phyloP scores from a whole-genome alignment of 2,888 invertebrate species.

The Epinotia ramella region DNA sequence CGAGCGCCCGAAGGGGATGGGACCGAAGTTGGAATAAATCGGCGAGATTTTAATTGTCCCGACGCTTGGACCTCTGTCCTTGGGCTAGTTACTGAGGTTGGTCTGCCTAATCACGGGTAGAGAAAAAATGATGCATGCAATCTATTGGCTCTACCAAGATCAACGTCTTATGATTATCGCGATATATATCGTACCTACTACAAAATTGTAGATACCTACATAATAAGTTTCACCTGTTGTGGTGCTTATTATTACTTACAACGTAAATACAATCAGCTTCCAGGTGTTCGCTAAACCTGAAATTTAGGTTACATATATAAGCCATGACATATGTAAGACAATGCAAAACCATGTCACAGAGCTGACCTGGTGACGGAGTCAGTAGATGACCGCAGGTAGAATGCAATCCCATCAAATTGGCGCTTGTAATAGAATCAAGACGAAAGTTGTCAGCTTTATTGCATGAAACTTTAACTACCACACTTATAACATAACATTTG shows the following conservation, averaged over 20 bases:
- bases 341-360: too few relatives aligned
- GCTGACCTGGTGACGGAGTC: background rate
- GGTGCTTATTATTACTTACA: background rate
- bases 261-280: background rate
- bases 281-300: background rate
- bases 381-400: background rate
- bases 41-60: background rate
- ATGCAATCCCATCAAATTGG: background rate
- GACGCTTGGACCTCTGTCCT: background rate
- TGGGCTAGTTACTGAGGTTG: background rate
- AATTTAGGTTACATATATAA: background rate
- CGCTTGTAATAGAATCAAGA: background rate
- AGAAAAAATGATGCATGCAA: too few relatives aligned
- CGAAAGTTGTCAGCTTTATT: background rate
- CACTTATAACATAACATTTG: background rate
- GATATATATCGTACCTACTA: too few relatives aligned
- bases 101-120: background rate
- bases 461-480: background rate
- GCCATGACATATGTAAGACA: background rate
- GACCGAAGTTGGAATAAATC: slow-evolving; percentile 26
- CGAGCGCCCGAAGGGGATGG: slow-evolving; percentile 32
- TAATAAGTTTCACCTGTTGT: too few relatives aligned
- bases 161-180: too few relatives aligned
- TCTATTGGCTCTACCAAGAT: too few relatives aligned
- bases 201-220: too few relatives aligned